Evolutionary conservation across 1,140 invertebrate genomes (phyloP).

Genomic region (Drosophila bipectinata): DNA sequence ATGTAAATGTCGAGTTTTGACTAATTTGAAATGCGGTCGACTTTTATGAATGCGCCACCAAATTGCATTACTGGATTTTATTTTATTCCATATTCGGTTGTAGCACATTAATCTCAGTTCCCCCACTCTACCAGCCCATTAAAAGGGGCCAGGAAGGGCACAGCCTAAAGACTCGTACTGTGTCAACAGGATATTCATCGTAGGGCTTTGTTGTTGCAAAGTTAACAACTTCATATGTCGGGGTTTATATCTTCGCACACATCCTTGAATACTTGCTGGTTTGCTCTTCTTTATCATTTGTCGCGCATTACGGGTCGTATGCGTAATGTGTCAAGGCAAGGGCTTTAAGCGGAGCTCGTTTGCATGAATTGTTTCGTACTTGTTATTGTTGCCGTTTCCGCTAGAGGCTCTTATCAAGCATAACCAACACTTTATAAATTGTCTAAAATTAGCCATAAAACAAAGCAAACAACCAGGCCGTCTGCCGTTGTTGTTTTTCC

Average conservation of each 20-base stretch:
- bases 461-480: conserved; percentile 45
- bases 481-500: conserved; percentile 15
- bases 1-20: conserved; percentile 30
- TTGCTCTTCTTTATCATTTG: conserved; percentile 55
- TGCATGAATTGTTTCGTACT: conserved; percentile 66
- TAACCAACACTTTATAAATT: conserved; percentile 81
- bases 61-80: conserved; percentile 32
- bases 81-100: conserved; percentile 13
- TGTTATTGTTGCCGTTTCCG: conserved; percentile 46
- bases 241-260: conserved; percentile 35
- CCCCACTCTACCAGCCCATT: not conserved
- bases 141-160: too few relatives aligned
- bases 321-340: conserved; percentile 57
- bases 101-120: conserved; percentile 4
- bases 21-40: conserved; percentile 31
- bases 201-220: conserved; percentile 17
- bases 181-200: conserved; percentile 20
- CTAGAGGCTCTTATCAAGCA: conserved; percentile 68
- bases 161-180: not conserved
- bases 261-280: conserved; percentile 7
- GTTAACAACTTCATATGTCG: conserved; percentile 77
- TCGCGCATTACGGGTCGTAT: conserved; percentile 65
- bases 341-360: conserved; percentile 65
- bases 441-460: conserved; percentile 81
- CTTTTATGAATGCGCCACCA: conserved; percentile 4